Evolutionary conservation across 2,797 vertebrate species (phyloP).

Genomic region (Steatocranus sp.): DNA sequence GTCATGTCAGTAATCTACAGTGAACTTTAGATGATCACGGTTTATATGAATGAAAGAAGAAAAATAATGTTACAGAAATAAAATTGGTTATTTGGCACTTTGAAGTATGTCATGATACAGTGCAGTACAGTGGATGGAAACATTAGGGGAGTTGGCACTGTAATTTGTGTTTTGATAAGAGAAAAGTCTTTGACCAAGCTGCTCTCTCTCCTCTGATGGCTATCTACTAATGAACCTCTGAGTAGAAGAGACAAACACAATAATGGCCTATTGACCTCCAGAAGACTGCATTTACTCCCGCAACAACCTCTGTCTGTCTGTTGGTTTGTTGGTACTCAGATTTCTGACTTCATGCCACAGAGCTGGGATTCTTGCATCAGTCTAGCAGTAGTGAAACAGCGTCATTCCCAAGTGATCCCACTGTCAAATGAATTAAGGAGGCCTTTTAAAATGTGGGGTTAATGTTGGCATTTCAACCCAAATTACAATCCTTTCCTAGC

Average conservation of each 20-base stretch:
- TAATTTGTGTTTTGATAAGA: neutral
- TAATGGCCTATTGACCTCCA: conserved; percentile 59
- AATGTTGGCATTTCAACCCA: neutral
- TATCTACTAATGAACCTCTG: conserved; percentile 57
- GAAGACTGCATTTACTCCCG: neutral
- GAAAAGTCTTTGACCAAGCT: neutral
- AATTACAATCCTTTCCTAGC: neutral
- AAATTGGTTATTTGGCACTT: neutral
- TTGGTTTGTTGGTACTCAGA: neutral
- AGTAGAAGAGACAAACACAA: conserved; percentile 35
- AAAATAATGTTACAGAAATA: neutral
- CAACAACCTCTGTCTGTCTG: neutral
- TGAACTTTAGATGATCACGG: neutral
- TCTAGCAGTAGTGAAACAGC: neutral
- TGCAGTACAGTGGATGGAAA: neutral
- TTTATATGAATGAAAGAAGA: neutral
- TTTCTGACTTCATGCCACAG: neutral
- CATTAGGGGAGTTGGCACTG: neutral
- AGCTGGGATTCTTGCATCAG: neutral
- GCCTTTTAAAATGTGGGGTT: too few species aligned
- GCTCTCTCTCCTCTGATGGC: conserved; percentile 26
- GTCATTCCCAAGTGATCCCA: neutral
- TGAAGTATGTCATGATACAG: neutral
- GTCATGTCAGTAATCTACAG: neutral
- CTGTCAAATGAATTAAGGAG: neutral